phyloP scores from a whole-genome alignment of 2,113 vertebrate genomes.

The Xiphias gladius region DNA sequence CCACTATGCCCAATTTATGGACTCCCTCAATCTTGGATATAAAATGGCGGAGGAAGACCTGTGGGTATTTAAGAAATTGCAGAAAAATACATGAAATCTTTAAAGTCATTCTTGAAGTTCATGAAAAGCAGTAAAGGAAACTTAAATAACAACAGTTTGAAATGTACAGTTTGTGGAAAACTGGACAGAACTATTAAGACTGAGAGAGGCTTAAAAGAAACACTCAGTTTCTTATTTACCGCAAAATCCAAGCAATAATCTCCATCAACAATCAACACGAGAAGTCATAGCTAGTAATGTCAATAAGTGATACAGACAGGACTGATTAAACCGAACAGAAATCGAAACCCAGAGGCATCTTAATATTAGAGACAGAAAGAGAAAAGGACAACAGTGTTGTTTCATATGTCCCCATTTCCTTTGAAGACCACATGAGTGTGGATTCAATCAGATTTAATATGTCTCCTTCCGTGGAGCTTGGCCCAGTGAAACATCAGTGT shows the following conservation, averaged over 20 bases:
- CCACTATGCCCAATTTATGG: slow-evolving; percentile 66
- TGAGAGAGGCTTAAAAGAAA: slow-evolving; percentile 8
- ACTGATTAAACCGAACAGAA: not conserved
- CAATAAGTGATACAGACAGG: not conserved
- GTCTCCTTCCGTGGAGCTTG: slow-evolving; percentile 24
- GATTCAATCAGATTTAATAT: slow-evolving; percentile 72
- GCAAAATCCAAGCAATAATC: not conserved
- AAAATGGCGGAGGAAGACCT: slow-evolving; percentile 34
- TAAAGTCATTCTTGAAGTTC: slow-evolving; percentile 24
- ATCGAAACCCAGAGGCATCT: not conserved
- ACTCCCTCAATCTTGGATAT: slow-evolving; percentile 55
- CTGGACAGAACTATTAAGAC: not conserved
- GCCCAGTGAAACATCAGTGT: slow-evolving; percentile 46
- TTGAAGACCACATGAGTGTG: slow-evolving; percentile 61
- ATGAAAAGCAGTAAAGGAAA: slow-evolving; percentile 26
- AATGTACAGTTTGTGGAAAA: slow-evolving; percentile 10
- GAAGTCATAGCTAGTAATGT: not conserved
- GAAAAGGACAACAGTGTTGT: slow-evolving; percentile 20
- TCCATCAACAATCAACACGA: not conserved
- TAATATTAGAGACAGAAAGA: not conserved
- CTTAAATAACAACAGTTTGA: slow-evolving; percentile 16
- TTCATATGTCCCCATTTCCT: slow-evolving; percentile 40
- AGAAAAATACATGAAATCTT: slow-evolving; percentile 47
- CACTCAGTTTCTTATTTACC: not conserved
- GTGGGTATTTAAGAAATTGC: slow-evolving; percentile 51